Evolutionary conservation across 2,888 invertebrate genomes (phyloP).

Genomic region (Lepeophtheirus nordmannii): DNA sequence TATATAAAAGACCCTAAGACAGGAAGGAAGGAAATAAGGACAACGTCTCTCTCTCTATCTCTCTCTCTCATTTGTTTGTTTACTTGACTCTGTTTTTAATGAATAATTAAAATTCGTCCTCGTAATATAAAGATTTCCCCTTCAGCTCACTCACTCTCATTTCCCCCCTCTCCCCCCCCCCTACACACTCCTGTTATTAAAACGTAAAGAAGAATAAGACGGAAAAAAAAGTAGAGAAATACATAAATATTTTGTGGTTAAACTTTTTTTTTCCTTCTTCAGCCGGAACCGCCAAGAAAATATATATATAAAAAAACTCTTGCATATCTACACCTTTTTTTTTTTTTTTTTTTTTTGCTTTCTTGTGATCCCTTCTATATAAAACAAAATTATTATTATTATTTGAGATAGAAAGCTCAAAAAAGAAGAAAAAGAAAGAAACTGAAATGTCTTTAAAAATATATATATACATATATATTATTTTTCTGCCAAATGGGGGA

Average conservation of each 20-base stretch:
- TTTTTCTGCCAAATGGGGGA: conserved; percentile 15
- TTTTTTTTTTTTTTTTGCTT: background rate
- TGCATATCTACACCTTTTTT: conserved; percentile 6
- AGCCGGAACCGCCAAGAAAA: background rate
- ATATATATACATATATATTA: conserved; percentile 26
- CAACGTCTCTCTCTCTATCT: too few species aligned
- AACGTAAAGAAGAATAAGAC: too few species aligned
- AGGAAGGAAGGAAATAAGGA: too few species aligned
- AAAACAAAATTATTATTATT: conserved; percentile 24
- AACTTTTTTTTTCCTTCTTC: background rate
- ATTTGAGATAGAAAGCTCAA: conserved; percentile 26
- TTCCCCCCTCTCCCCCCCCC: background rate
- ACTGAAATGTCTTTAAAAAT: conserved; percentile 25
- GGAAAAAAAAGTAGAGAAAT: too few species aligned
- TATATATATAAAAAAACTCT: background rate
- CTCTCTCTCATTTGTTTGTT: too few species aligned
- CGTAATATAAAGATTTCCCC: background rate
- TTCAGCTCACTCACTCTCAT: background rate
- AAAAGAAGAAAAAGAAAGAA: conserved; percentile 24
- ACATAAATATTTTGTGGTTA: too few species aligned
- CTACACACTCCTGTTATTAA: background rate
- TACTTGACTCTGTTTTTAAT: background rate
- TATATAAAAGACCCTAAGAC: too few species aligned
- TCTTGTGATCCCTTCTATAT: conserved; percentile 1
- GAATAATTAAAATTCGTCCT: background rate